Base-by-base conservation (phyloP, 2,797 vertebrate genomes). In the Sardinella longiceps region DNA sequence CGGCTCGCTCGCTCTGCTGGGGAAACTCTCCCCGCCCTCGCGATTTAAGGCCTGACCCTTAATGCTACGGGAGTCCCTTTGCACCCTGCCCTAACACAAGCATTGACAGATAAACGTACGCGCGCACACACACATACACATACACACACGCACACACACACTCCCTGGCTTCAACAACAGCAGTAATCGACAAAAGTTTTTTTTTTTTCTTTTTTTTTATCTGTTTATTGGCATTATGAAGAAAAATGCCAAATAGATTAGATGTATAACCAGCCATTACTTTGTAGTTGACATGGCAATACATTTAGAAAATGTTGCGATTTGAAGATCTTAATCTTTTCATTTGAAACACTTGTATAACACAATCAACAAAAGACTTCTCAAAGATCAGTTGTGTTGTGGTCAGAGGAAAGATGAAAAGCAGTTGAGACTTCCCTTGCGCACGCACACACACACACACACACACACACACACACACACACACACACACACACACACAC, bases 1-100 rank as follows among this genome's bases (percentile, higher is more conserved):
- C 87, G 37, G 88, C 89, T 84, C 86, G 85, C 85, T 82, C 82
- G 81, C 87, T 58, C 70, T 56, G 84, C 89, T 50, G 56, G 43
- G 66, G 84, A 51, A 51, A 58, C 20, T 14, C 84, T 81, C 86
- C 85, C 63, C 88, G 70, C 89, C 90, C 89, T 18, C 0, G 90
- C 86, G 90, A 86, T 39, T 33, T 37, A 77, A 77, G 37, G 70
- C 33, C 70, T 77, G 37, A 77, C 70, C 70, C 70, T 77, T 6
- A 5, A 10, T 23, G 70, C 18, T 77, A 20, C 1, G 15, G 37
- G 18, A 43, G 33, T 43, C 18, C 33, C 70, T 20, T 1, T 43
- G 37, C 33, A 11, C 66, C 33, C 25, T 15, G 6, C 6, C 70
- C 18, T 23, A 20, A 43, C 70, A 23, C 70, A 39, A 18, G 15